phyloP scores from a whole-genome alignment of 2,797 vertebrate genomes.

The Echiichthys vipera region DNA sequence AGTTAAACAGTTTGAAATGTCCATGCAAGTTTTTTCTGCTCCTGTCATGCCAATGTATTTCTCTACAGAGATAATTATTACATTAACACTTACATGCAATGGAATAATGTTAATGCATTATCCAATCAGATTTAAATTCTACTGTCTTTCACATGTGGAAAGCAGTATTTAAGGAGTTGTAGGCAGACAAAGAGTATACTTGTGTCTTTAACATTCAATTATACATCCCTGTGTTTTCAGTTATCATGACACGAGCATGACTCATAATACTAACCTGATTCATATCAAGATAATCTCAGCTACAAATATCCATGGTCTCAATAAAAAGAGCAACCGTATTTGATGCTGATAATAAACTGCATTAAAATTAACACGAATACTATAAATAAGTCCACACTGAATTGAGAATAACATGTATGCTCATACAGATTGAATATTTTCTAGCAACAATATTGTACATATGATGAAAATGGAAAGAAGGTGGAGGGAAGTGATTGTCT shows the following conservation, averaged over 20 bases:
- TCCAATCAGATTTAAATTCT: background rate
- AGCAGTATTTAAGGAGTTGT: background rate
- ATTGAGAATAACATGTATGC: background rate
- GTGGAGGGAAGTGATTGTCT: constrained; percentile 72
- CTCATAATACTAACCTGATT: background rate
- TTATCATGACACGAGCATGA: background rate
- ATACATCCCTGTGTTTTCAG: background rate
- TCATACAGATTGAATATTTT: constrained; percentile 15
- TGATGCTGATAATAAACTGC: background rate
- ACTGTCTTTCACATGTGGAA: background rate
- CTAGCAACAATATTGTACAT: constrained; percentile 14
- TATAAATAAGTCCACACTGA: background rate
- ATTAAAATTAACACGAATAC: background rate
- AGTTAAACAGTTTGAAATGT: constrained; percentile 27
- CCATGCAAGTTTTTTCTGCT: background rate
- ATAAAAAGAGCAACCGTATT: background rate
- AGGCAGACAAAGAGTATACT: background rate
- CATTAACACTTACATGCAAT: background rate
- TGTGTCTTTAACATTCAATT: background rate
- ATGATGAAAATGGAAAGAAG: constrained; percentile 63
- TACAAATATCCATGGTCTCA: background rate
- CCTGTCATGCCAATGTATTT: background rate
- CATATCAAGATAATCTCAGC: background rate
- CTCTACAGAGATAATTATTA: background rate
- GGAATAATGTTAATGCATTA: background rate